Evolutionary conservation across 2,888 invertebrate genomes (phyloP).

Genomic region (Ormia ochracea): DNA sequence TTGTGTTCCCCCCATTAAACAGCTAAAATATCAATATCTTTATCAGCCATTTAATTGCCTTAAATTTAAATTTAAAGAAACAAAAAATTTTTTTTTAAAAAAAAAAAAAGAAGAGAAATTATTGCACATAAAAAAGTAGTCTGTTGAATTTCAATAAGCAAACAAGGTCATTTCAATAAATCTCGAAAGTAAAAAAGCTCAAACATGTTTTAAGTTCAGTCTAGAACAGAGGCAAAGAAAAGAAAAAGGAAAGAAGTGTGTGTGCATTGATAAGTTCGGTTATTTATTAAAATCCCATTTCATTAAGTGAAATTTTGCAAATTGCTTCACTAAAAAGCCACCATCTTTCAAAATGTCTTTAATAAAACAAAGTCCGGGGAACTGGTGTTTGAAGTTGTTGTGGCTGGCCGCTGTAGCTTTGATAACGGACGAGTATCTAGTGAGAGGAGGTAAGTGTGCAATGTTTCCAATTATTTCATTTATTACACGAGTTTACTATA

Average conservation of each 20-base stretch:
- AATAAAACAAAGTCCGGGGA: constrained; percentile 2
- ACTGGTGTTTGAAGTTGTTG: constrained; percentile 11
- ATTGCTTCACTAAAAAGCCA: not conserved
- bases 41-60: constrained; percentile 51
- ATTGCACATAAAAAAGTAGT: constrained; percentile 12
- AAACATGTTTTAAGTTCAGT: constrained; percentile 13
- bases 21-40: constrained; percentile 14
- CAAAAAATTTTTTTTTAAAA: no score
- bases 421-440: constrained; percentile 12
- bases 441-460: constrained; percentile 57
- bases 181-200: not conserved
- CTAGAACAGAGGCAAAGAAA: not conserved
- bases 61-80: no score
- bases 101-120: constrained; percentile 11
- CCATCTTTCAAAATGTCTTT: constrained; percentile 30
- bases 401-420: constrained; percentile 33
- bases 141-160: constrained; percentile 4
- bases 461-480: no score
- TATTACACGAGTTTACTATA: no score
- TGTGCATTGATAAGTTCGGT: constrained; percentile 39
- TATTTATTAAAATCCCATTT: constrained; percentile 39
- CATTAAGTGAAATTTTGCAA: constrained; percentile 26
- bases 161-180: constrained; percentile 59
- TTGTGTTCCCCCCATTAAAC: constrained; percentile 15
- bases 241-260: not conserved